A percentile compares a stretch with the other conserved stretches of the same genome.
Conservation (phyloP, 1,140 invertebrate species). For the Portunus trituberculatus region DNA sequence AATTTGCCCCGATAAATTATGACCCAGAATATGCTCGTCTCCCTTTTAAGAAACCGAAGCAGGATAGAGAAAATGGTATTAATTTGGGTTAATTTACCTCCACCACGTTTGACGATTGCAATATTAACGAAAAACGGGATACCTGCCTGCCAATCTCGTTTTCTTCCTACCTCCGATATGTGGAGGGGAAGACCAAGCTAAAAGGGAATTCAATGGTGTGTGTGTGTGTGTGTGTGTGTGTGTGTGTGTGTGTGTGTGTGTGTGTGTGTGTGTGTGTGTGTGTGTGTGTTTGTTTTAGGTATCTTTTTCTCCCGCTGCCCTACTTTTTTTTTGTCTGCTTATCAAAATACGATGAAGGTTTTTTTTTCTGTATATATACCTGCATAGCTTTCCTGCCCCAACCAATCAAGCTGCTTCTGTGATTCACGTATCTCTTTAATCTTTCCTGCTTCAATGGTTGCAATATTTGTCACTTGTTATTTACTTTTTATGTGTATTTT, state of each 20-base stretch:
- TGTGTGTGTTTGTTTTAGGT: not conserved
- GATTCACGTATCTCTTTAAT: too few species aligned
- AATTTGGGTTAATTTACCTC: not conserved
- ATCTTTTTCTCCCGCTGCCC: too few species aligned
- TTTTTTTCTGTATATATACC: too few species aligned
- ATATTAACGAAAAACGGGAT: conserved; percentile 20
- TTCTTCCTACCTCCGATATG: not conserved
- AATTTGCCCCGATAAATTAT: not conserved
- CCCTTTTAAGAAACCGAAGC: conserved; percentile 12
- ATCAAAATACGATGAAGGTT: not conserved
- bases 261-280: not conserved
- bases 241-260: not conserved
- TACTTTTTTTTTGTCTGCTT: too few species aligned
- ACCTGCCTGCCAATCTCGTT: not conserved
- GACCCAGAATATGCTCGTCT: not conserved
- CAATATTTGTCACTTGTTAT: too few species aligned
- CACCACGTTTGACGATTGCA: not conserved
- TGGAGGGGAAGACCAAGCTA: not conserved
- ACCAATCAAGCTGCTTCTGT: too few species aligned
- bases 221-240: not conserved
- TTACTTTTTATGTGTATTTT: too few species aligned
- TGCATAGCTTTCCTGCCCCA: too few species aligned
- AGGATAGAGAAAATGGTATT: not conserved
- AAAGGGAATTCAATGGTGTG: not conserved
- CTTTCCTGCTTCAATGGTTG: too few species aligned